These are phyloP conservation scores for Macrostomum lignano DNA, from an alignment of 1,140 invertebrate species.

Conservation along the genomic window DNA sequence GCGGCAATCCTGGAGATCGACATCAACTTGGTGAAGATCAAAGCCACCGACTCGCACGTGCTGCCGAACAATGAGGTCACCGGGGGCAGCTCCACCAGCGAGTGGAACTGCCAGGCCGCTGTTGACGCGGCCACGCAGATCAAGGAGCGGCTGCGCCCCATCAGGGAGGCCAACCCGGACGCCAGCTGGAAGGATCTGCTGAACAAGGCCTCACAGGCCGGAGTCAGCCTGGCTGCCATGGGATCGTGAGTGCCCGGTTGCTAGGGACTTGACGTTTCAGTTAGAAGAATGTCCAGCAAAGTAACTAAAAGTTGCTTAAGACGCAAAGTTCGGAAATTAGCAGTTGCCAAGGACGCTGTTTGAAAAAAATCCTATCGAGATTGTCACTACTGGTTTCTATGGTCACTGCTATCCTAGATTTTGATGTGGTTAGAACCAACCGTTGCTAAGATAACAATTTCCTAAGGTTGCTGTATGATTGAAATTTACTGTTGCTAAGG, in stretches of 20 bases:
- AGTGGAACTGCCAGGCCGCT: neutral
- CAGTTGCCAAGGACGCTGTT: too few species aligned
- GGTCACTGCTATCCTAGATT: too few species aligned
- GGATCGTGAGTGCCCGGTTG: constrained; percentile 10
- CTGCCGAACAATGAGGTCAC: neutral
- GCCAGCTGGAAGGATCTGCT: constrained; percentile 13
- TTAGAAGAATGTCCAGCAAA: neutral
- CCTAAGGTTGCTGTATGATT: too few species aligned
- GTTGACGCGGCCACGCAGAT: constrained; percentile 6
- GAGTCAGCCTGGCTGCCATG: constrained; percentile 11
- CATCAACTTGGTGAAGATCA: constrained; percentile 37
- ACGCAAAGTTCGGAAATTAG: too few species aligned
- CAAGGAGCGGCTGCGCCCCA: constrained; percentile 11
- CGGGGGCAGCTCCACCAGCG: too few species aligned
- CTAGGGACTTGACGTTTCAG: too few species aligned
- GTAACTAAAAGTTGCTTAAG: constrained; percentile 13
- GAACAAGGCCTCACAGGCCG: constrained; percentile 10
- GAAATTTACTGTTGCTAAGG: too few species aligned
- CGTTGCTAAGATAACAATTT: too few species aligned
- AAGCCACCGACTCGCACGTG: constrained; percentile 32
- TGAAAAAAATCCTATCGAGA: too few species aligned
- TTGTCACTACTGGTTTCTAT: too few species aligned
- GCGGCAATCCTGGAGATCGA: constrained; percentile 43
- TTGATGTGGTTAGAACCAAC: too few species aligned
- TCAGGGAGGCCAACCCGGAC: constrained; percentile 11